These are phyloP conservation scores for Conomelus anceps DNA, from an alignment of 2,888 invertebrate genomes.

Conservation along the genomic window DNA sequence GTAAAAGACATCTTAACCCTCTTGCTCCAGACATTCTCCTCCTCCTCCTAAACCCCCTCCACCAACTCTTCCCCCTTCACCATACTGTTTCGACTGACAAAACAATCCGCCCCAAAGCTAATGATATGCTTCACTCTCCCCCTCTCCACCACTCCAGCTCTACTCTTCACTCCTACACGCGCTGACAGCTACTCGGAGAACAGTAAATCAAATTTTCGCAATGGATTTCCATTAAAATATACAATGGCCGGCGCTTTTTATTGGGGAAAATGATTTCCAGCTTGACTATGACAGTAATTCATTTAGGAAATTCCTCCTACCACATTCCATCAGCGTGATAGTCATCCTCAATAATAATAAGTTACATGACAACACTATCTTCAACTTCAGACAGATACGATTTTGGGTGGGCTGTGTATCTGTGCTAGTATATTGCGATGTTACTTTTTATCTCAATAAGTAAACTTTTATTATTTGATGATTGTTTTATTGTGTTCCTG, in stretches of 20 bases:
- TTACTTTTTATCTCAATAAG: no score
- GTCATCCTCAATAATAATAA: background rate
- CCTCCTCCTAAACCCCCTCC: background rate
- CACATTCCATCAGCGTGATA: background rate
- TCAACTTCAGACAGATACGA: no score
- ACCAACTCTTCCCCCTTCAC: background rate
- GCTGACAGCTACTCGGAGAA: background rate
- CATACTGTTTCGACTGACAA: background rate
- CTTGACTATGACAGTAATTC: background rate
- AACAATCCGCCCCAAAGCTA: background rate
- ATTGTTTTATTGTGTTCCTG: no score
- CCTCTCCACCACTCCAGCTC: background rate
- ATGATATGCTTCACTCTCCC: background rate
- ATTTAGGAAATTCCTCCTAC: background rate
- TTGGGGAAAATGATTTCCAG: background rate
- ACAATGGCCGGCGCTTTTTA: background rate
- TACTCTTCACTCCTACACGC: no score
- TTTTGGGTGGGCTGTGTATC: no score
- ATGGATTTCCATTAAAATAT: background rate
- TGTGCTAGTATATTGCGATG: no score
- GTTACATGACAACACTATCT: no score
- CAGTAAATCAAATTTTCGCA: background rate
- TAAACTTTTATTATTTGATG: no score
- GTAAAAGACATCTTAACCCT: background rate
- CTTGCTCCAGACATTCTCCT: background rate